Conservation (phyloP, 2,113 vertebrate species). For the Entomyzon cyanotis region DNA sequence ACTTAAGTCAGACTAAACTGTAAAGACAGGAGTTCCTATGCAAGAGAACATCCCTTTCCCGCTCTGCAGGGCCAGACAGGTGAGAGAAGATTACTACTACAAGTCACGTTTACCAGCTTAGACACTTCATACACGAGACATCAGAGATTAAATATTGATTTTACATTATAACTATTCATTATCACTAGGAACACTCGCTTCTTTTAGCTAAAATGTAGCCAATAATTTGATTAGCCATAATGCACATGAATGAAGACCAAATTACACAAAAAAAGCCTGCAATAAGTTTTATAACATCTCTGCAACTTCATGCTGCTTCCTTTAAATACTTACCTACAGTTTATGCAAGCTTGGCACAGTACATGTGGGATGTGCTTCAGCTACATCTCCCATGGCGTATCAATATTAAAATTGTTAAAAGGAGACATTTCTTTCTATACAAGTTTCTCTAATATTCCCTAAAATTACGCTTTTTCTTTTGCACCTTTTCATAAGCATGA, state of each 20-base stretch:
- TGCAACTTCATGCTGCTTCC: neutral
- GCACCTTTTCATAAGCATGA: neutral
- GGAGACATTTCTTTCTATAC: neutral
- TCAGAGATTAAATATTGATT: slow-evolving; percentile 54
- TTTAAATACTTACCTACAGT: neutral
- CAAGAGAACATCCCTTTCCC: neutral
- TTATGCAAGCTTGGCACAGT: neutral
- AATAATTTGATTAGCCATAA: slow-evolving; percentile 39
- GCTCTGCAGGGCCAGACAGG: neutral
- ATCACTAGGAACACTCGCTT: neutral
- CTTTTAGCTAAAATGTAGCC: neutral
- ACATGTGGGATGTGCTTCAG: neutral
- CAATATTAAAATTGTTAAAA: neutral
- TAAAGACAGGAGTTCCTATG: neutral
- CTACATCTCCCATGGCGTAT: neutral
- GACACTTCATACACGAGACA: neutral
- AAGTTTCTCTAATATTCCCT: neutral
- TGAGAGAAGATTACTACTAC: neutral
- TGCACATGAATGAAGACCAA: neutral
- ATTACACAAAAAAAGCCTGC: neutral
- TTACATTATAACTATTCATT: slow-evolving; percentile 38
- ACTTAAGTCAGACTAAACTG: neutral
- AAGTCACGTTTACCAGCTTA: neutral
- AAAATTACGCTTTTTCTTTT: neutral
- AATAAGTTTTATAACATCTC: neutral